Evolutionary conservation across 2,888 invertebrate species (phyloP), one percentile per base, ranked within the genome.

Genomic region (Hyles lineata): DNA sequence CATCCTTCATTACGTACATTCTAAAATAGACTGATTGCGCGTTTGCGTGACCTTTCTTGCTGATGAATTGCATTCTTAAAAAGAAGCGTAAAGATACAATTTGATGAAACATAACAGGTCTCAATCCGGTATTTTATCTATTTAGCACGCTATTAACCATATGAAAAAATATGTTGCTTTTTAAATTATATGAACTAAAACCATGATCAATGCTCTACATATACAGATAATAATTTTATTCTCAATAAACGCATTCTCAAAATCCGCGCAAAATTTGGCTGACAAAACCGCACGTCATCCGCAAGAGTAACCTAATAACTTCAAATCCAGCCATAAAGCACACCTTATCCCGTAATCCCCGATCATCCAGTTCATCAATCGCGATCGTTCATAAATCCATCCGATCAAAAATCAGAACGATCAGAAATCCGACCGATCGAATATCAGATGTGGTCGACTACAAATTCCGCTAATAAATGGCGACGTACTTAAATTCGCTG

Each of bases 401-500:
- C 63, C 50, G 67, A 67, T 67, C 67, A 17, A 83, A 85, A 87
- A 87, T 88, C 88, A 83, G 85, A 83, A 11, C 43, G 43, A 43
- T 43, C 60, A 69, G 55, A 67, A 69, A 79, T 79, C 79, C 82
- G 43, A 63, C 63, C 50, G 67, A 67, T 67, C 67, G 23, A 83
- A 85, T 86, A 87, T 88, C 88, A 83, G 85, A 83, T 43, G 43
- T 78, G 79, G 81, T 76, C 77, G 79, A 79, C 55, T 43, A 67
- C 43, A 79, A 81, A 78, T 80, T 82, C 82, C 78, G 72, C 79
- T 86, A 83, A 88, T 85, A 87, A 87, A 89, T 88, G 86, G 82
- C 82, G 83, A 82, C 77, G 83, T 77, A 77, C 80, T 82, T 79
- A 81, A 84, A 86, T 82, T 85, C 84, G 81, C 82, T 79, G 80